Evolutionary conservation across 2,113 vertebrate genomes (phyloP), one percentile per base, ranked within the genome.

Genomic region (Rhinoderma darwinii): DNA sequence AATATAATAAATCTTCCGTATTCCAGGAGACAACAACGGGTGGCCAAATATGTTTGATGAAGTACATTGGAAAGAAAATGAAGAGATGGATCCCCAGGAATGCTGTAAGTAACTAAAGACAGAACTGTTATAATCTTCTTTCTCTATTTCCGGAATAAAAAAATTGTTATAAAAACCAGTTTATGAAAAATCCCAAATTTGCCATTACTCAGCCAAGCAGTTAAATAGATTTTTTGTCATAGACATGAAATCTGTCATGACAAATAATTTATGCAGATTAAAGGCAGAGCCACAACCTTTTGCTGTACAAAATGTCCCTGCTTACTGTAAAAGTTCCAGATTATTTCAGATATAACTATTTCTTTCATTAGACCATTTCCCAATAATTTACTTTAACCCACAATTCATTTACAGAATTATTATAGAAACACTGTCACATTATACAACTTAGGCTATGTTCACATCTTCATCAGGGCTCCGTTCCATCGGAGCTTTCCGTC

Each of bases 11-110:
- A 70, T 15, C 1, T 72, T 37, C 12, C 4, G 22, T 54, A 12
- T 91, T 87, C 61, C 88, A 96, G 95, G 93, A 54, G 94, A 96
- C 92, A 95, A 95, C 84, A 93, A 91, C 43, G 93, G 94, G 89
- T 95, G 92, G 91, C 90, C 91, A 5, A 92, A 92, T 88, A 91
- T 95, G 85, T 94, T 96, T 89, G 93, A 92, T 78, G 91, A 85
- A 83, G 90, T 89, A 5, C 87, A 93, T 51, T 89, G 91, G 90
- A 94, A 94, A 84, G 9, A 78, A 89, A 83, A 85, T 88, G 88
- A 89, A 17, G 84, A 90, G 89, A 88, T 89, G 79, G 89, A 92
- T 82, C 89, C 88, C 68, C 84, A 93, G 63, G 92, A 95, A 87
- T 96, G 96, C 85, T 92, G 95, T 96, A 95, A 95, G 94, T 95